Percentiles rank a stretch among this genome's conserved stretches.
Evolutionary conservation across 2,797 vertebrate genomes (phyloP).

Genomic region (Spea hammondii): DNA sequence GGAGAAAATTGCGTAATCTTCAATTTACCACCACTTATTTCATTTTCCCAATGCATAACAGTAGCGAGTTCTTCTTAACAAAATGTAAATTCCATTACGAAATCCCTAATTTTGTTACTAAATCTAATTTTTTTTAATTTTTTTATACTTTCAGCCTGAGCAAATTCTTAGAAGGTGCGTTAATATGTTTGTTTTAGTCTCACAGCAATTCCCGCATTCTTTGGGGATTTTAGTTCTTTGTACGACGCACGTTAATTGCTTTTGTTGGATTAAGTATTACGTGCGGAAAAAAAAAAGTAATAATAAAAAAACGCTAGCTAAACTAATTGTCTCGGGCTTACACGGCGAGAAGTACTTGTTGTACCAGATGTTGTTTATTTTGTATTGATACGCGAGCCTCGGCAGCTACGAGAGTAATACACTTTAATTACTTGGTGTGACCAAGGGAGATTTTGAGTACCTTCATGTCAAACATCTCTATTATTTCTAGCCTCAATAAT

Average conservation of each 20-base stretch:
- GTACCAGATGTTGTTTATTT: constrained; percentile 22
- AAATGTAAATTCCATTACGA: neutral
- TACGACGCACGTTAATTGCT: constrained; percentile 32
- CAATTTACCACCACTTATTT: no score
- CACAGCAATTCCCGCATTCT: constrained; percentile 16
- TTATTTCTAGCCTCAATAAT: no score
- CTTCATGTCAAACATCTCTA: no score
- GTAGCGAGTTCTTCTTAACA: neutral
- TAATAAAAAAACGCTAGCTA: constrained; percentile 3
- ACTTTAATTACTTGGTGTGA: neutral
- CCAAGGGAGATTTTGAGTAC: neutral
- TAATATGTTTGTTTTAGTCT: constrained; percentile 39
- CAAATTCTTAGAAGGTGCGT: constrained; percentile 18
- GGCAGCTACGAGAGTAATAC: neutral
- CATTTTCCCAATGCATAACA: neutral
- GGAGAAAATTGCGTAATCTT: no score
- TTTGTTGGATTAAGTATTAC: constrained; percentile 40
- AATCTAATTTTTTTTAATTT: neutral
- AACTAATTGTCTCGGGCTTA: constrained; percentile 38
- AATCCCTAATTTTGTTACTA: neutral
- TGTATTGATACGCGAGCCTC: neutral
- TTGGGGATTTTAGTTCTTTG: constrained; percentile 30
- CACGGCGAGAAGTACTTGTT: constrained; percentile 11
- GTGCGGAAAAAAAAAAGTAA: neutral
- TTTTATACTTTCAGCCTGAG: constrained; percentile 13